Evolutionary conservation across 23 tunicate species (phyloP), one percentile per base, ranked within the genome.

Genomic region (Trididemnum clinides): DNA sequence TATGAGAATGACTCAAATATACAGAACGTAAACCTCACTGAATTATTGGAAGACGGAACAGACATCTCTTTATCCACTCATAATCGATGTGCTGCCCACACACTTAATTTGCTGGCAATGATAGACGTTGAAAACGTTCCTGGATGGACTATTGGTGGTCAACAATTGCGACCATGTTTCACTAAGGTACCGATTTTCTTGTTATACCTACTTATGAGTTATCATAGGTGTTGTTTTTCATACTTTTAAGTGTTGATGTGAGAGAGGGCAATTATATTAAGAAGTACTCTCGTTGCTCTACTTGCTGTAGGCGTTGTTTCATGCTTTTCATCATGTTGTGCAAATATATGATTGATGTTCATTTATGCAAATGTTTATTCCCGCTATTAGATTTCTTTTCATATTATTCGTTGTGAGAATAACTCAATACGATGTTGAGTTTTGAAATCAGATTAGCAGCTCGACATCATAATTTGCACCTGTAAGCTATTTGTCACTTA

Each of bases 51-150:
- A n/a, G 66, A 59, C 22, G 23, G 5, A n/a, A n/a, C 66, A 59
- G 66, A 59, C 21, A 59, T 59, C 66, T 59, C 25, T 59, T 59
- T 59, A 59, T 59, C 66, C 25, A 59, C 66, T 59, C 66, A 59
- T 59, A 19, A 59, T 59, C 66, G 66, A 59, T 59, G 66, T 59
- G 66, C 66, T 59, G 66, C 66, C 25, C 66, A 59, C 22, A n/a
- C 66, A 59, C 66, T 59, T 10, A 59, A 59, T 59, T 59, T 59
- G 66, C 22, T 59, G 66, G 66, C 66, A 59, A 10, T 28, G 20
- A 28, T n/a, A 59, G 66, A 59, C 66, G 66, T 59, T 59, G 66
- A 59, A 59, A 59, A 59, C 20, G 66, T 59, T 59, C 66, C 66
- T n/a, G 66, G 66, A 25, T 59, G 66, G 66, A 59, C 66, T 59